phyloP scores from a whole-genome alignment of 1,140 invertebrate genomes.

The Amyelois transitella region DNA sequence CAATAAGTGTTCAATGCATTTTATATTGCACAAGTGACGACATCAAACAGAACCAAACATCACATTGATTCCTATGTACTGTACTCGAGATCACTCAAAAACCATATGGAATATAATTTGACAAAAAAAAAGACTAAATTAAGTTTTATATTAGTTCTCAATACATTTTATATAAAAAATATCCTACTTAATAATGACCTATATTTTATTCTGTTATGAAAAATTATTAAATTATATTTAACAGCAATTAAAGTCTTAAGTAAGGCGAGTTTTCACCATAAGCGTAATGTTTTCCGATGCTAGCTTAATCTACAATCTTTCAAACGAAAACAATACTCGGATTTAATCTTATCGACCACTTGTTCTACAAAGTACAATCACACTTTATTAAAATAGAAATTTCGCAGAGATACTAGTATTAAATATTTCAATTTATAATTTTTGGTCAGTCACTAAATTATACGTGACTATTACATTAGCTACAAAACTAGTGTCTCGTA shows the following conservation, averaged over 20 bases:
- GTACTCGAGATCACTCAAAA: conserved; percentile 1
- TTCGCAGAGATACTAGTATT: not conserved
- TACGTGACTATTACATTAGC: no score
- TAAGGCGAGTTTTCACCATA: conserved; percentile 1
- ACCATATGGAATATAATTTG: conserved; percentile 3
- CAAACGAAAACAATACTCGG: not conserved
- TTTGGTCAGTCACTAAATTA: no score
- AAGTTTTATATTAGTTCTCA: conserved; percentile 2
- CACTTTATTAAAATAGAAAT: not conserved
- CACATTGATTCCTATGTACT: not conserved
- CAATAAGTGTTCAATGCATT: not conserved
- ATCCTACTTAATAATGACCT: not conserved
- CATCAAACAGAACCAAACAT: not conserved
- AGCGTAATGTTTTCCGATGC: conserved; percentile 4
- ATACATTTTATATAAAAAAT: conserved; percentile 6
- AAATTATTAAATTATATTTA: conserved; percentile 1
- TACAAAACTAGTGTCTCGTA: not conserved
- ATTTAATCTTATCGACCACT: not conserved
- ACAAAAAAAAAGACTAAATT: not conserved
- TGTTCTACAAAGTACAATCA: not conserved
- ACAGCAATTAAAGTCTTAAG: conserved; percentile 2
- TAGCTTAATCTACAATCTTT: not conserved
- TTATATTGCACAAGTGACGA: conserved; percentile 5
- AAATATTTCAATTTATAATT: not conserved
- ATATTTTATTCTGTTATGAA: conserved; percentile 2